These are phyloP conservation scores for Pheosia gnoma DNA, from an alignment of 2,888 invertebrate genomes.

Conservation along the genomic window DNA sequence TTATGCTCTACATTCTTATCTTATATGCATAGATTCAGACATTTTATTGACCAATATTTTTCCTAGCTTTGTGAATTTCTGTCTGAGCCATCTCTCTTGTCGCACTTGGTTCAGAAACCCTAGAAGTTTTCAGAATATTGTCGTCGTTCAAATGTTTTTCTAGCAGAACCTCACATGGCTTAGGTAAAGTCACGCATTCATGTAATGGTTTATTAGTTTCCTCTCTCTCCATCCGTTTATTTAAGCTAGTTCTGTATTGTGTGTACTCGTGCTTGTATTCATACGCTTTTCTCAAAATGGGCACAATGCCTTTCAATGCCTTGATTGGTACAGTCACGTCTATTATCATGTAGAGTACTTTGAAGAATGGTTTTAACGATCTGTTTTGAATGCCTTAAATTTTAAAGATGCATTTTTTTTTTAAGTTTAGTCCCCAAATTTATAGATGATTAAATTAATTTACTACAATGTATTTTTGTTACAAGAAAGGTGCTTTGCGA, in stretches of 20 bases:
- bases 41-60: no score
- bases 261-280: slow-evolving; percentile 50
- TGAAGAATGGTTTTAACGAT: neutral
- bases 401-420: neutral
- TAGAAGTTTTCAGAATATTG: no score
- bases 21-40: no score
- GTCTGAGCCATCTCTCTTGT: neutral
- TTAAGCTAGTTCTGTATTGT: slow-evolving; percentile 64
- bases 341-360: neutral
- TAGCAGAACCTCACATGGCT: neutral
- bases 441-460: no score
- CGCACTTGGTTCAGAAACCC: neutral
- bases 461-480: no score
- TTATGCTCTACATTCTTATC: neutral
- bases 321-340: neutral
- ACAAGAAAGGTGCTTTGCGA: no score
- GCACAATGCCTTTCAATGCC: slow-evolving; percentile 16
- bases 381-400: neutral
- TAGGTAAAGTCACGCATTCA: neutral
- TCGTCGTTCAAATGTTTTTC: no score
- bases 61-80: no score
- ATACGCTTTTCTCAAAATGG: slow-evolving; percentile 46
- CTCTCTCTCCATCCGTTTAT: slow-evolving; percentile 65
- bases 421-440: no score
- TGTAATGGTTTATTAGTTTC: slow-evolving; percentile 37